Evolutionary conservation across 2,113 vertebrate species (phyloP).

Genomic region (Strigops habroptila): DNA sequence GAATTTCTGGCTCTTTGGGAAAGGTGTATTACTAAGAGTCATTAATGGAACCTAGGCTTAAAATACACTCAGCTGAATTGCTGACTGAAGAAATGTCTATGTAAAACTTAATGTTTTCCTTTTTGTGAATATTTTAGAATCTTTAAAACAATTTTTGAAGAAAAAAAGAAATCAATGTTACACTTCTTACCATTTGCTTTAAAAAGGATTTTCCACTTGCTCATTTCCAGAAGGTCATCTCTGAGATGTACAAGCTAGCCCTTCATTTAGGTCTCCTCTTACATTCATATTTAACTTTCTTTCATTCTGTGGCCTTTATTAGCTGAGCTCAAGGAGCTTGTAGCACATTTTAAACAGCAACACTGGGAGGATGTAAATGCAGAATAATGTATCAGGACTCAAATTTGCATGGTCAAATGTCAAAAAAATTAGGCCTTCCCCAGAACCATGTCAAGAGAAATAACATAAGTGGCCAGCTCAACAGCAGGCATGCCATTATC

Average conservation of each 20-base stretch:
- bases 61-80: conserved; percentile 47
- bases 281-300: conserved; percentile 85
- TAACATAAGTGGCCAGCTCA: conserved; percentile 91
- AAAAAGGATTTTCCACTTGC: conserved; percentile 44
- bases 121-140: conserved; percentile 61
- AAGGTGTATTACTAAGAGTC: conserved; percentile 60
- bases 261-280: conserved; percentile 80
- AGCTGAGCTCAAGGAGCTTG: conserved; percentile 81
- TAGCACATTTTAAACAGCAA: conserved; percentile 86
- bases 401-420: conserved; percentile 99
- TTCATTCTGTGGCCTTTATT: conserved; percentile 87
- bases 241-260: conserved; percentile 67
- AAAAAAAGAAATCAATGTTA: conserved; percentile 26
- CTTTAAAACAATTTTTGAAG: conserved; percentile 22
- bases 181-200: conserved; percentile 63
- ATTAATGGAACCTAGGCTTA: conserved; percentile 56
- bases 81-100: conserved; percentile 23
- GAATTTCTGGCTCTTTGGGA: conserved; percentile 50
- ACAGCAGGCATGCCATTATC: conserved; percentile 93
- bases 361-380: conserved; percentile 94
- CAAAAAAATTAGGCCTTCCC: conserved; percentile 99
- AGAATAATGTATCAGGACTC: conserved; percentile 98
- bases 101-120: conserved; percentile 62
- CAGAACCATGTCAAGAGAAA: conserved; percentile 97
- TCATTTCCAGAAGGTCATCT: conserved; percentile 75